These are phyloP conservation scores for Carpatolechia fugitivella DNA, from an alignment of 2,888 invertebrate genomes.

Conservation along the genomic window DNA sequence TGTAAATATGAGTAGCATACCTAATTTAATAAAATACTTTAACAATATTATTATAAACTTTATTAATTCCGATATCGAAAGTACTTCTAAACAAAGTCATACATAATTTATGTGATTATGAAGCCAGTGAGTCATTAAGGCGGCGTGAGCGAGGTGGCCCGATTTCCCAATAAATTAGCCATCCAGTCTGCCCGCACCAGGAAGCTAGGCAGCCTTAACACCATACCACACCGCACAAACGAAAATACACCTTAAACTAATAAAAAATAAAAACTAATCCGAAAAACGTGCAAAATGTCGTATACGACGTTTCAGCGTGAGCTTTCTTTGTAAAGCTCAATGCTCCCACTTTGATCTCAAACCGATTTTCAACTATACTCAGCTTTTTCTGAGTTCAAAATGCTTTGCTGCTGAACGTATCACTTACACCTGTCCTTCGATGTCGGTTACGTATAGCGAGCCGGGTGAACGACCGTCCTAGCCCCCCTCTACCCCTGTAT, in stretches of 20 bases:
- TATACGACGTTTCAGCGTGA: slow-evolving; percentile 40
- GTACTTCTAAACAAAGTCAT: slow-evolving; percentile 2
- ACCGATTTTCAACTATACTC: slow-evolving; percentile 36
- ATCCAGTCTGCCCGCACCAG: slow-evolving; percentile 70
- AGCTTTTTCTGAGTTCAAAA: slow-evolving; percentile 26
- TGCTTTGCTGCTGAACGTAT: slow-evolving; percentile 26
- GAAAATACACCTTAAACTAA: slow-evolving; percentile 23
- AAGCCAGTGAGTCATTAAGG: slow-evolving; percentile 16
- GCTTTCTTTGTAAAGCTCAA: slow-evolving; percentile 70
- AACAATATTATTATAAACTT: not conserved
- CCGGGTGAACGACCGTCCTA: slow-evolving; percentile 74
- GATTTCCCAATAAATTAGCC: slow-evolving; percentile 70
- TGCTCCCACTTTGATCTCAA: slow-evolving; percentile 61
- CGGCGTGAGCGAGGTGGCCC: slow-evolving; percentile 55
- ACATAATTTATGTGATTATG: slow-evolving; percentile 7
- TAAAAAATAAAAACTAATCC: slow-evolving; percentile 17
- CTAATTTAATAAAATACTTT: not conserved
- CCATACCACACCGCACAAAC: slow-evolving; percentile 25
- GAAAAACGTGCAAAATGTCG: slow-evolving; percentile 3
- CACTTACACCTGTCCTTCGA: slow-evolving; percentile 39
- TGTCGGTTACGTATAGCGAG: slow-evolving; percentile 36
- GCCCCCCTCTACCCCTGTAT: slow-evolving; percentile 44
- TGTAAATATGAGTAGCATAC: not conserved
- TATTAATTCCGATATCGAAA: not conserved
- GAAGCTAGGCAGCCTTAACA: slow-evolving; percentile 61